These are phyloP conservation scores for Ips typographus DNA, from an alignment of 1,140 invertebrate species.

Conservation along the genomic window DNA sequence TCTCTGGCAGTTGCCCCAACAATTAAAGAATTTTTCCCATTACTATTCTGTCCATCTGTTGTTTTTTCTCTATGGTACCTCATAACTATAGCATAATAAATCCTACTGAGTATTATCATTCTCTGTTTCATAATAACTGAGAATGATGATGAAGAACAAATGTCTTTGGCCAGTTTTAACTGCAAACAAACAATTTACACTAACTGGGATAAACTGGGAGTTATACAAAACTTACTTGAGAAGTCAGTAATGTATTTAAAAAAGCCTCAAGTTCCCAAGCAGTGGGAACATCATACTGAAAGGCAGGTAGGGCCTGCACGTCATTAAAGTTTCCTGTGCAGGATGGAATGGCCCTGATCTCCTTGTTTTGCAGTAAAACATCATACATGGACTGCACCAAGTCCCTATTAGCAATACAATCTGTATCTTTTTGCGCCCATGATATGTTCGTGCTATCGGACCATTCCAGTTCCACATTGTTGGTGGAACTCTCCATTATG, in stretches of 20 bases:
- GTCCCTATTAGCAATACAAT: conserved; percentile 58
- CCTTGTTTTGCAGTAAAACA: conserved; percentile 58
- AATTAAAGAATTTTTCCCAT: conserved; percentile 21
- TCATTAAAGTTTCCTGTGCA: conserved; percentile 45
- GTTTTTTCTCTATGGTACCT: conserved; percentile 59
- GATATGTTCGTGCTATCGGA: conserved; percentile 59
- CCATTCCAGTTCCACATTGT: conserved; percentile 56
- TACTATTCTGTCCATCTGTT: conserved; percentile 36
- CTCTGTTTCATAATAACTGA: conserved; percentile 58
- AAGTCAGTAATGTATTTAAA: conserved; percentile 55
- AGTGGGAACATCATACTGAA: conserved; percentile 54
- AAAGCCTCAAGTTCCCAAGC: conserved; percentile 59
- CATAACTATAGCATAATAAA: conserved; percentile 60
- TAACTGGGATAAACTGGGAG: not conserved
- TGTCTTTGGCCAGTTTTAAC: conserved; percentile 57
- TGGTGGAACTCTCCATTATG: conserved; percentile 38
- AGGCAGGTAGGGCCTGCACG: conserved; percentile 53
- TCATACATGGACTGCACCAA: conserved; percentile 59
- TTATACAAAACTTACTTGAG: conserved; percentile 48
- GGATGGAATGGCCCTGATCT: conserved; percentile 49
- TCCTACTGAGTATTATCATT: conserved; percentile 61
- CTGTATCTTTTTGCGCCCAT: conserved; percentile 63
- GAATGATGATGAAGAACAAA: conserved; percentile 61
- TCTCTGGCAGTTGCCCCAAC: conserved; percentile 20
- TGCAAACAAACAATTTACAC: conserved; percentile 2